Percentiles rank a stretch among this genome's conserved stretches.
These are phyloP conservation scores for Tricholaema leucomelas DNA, from an alignment of 2,113 vertebrate species.

Conservation along the genomic window DNA sequence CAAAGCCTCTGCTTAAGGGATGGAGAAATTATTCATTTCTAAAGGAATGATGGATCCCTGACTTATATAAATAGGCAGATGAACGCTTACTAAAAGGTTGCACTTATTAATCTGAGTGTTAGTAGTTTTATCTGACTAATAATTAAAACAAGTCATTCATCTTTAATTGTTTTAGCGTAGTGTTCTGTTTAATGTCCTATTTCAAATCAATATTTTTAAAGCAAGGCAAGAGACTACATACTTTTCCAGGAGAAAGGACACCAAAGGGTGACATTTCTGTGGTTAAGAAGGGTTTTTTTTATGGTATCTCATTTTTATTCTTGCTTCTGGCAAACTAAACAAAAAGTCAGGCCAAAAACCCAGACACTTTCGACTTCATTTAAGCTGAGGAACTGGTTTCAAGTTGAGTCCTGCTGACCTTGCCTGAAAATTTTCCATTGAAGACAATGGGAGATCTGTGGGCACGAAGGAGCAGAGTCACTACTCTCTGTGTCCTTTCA, in stretches of 20 bases:
- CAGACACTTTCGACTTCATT: slow-evolving; percentile 26
- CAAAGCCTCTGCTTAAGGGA: not conserved
- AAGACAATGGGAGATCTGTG: not conserved
- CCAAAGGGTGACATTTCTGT: not conserved
- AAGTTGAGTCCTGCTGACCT: slow-evolving; percentile 20
- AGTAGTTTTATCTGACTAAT: not conserved
- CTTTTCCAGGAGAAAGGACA: not conserved
- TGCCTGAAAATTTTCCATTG: not conserved
- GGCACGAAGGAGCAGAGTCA: not conserved
- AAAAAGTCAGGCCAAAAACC: slow-evolving; percentile 27
- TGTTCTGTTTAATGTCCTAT: not conserved
- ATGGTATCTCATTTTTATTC: slow-evolving; percentile 15
- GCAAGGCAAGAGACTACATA: not conserved
- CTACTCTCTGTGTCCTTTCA: not conserved
- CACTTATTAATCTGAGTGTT: not conserved
- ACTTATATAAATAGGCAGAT: not conserved
- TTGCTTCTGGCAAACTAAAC: slow-evolving; percentile 25
- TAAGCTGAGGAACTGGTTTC: slow-evolving; percentile 25
- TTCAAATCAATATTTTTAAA: not conserved
- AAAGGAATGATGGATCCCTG: not conserved
- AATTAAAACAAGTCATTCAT: not conserved
- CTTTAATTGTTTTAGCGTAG: not conserved
- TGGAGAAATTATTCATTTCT: not conserved
- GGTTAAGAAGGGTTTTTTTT: not conserved
- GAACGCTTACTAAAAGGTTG: not conserved